These are phyloP conservation scores for Jordanella pulchra DNA, from an alignment of 2,797 vertebrate genomes.

Conservation along the genomic window DNA sequence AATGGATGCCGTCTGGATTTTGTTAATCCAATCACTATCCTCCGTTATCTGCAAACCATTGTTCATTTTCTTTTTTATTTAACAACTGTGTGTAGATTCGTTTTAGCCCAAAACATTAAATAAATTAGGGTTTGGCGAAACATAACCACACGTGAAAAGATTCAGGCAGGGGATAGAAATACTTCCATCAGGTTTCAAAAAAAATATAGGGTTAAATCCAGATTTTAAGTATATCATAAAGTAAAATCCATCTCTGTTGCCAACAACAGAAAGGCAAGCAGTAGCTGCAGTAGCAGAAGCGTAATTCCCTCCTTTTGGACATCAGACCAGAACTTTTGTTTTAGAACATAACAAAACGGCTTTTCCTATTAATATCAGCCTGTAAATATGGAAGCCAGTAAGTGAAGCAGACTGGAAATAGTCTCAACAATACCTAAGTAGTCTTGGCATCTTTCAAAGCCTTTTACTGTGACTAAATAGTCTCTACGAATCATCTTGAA, in stretches of 20 bases:
- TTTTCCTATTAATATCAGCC: constrained; percentile 24
- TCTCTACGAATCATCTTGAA: too few relatives aligned
- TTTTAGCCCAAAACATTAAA: neutral
- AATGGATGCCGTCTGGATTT: too few relatives aligned
- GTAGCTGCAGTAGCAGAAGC: constrained; percentile 48
- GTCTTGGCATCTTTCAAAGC: too few relatives aligned
- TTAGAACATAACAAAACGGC: constrained; percentile 23
- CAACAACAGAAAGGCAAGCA: constrained; percentile 25
- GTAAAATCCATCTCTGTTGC: constrained; percentile 16
- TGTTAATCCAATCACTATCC: too few relatives aligned
- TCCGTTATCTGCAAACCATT: neutral
- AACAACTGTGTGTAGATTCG: neutral
- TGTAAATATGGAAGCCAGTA: too few relatives aligned
- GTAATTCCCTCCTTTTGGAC: constrained; percentile 14
- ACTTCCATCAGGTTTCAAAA: neutral
- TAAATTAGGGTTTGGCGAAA: neutral
- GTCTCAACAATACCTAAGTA: too few relatives aligned
- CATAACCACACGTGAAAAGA: neutral
- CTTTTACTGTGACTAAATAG: too few relatives aligned
- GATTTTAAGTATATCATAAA: constrained; percentile 8
- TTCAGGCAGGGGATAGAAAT: neutral
- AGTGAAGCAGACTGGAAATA: too few relatives aligned
- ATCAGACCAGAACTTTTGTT: neutral
- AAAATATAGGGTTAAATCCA: neutral
- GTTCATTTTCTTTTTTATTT: neutral